Evolutionary conservation across 2,797 vertebrate genomes (phyloP), one percentile per base, ranked within the genome.

Genomic region (Hypotaenidia okinawae): DNA sequence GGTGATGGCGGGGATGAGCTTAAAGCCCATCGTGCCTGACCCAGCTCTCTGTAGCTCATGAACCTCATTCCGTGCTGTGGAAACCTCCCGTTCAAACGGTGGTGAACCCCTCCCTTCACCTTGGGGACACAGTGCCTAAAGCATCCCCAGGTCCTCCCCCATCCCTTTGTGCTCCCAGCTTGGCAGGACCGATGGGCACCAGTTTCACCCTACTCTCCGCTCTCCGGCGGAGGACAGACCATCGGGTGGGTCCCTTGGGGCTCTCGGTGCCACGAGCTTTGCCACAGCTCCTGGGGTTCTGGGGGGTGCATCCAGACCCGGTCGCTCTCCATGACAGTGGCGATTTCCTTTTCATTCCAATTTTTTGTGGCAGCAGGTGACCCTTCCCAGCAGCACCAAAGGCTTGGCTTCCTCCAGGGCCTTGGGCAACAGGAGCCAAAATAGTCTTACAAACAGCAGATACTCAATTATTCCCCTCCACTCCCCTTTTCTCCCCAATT

Each of bases 281-380:
- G 43, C 54, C 7, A 3, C 3, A 6, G 28, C 32, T 33, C 21
- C 6, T 4, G 1, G 10, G 16, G 43, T 1, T 54, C 52, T 9
- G 7, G 24, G 24, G 39, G 49, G 19, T 77, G 45, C 59, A 7
- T 7, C 9, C 0, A 0, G 32, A 16, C 6, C 7, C 0, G 0
- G 4, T 16, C 3, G 0, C 33, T 39, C 45, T 51, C 57, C 0
- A 0, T 8, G 4, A 0, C 0, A 47, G 17, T 73, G 52, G 25
- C 67, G 13, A 43, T 64, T 57, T 54, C 58, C 47, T 37, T 55
- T 59, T 2, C 22, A 52, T 49, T 22, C 2, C 3, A 16, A 8
- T n/a, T 49, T 91, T 59, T 62, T 23, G 6, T 37, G 3, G 21
- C 2, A 12, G 11, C 0, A 10, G 7, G 4, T 7, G 21, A 72